Evolutionary conservation across 2,797 vertebrate species (phyloP).

Genomic region (Thripadectes ignobilis): DNA sequence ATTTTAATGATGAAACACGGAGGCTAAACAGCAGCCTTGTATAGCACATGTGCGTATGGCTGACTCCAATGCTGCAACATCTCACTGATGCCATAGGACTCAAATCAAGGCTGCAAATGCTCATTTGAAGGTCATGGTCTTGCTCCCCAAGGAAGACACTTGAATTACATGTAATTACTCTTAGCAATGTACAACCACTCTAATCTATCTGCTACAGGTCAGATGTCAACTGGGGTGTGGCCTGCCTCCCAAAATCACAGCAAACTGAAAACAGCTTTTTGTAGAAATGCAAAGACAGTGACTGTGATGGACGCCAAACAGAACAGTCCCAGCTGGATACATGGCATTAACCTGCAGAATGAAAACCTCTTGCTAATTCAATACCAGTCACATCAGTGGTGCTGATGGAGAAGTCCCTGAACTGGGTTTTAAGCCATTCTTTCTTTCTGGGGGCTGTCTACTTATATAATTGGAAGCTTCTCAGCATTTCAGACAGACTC

Average conservation of each 20-base stretch:
- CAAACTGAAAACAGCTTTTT: background rate
- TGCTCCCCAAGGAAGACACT: background rate
- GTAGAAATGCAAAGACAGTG: background rate
- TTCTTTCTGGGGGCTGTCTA: background rate
- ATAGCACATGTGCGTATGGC: rapidly evolving
- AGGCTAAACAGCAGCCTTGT: background rate
- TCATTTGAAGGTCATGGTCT: background rate
- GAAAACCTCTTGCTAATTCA: background rate
- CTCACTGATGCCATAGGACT: background rate
- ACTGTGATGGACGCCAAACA: rapidly evolving
- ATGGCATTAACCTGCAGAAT: background rate
- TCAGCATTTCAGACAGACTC: background rate
- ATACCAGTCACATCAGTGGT: background rate
- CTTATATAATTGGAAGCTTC: background rate
- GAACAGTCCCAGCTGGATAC: background rate
- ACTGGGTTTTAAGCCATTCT: background rate
- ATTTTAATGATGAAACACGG: background rate
- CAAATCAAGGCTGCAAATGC: background rate
- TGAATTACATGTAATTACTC: background rate
- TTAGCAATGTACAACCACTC: background rate
- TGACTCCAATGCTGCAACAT: background rate
- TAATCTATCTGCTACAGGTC: background rate
- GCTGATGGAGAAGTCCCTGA: background rate
- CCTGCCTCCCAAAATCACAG: background rate
- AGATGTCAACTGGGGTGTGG: background rate